Evolutionary conservation across 1,140 invertebrate species (phyloP), one percentile per base, ranked within the genome.

Genomic region (Nebria ingens): DNA sequence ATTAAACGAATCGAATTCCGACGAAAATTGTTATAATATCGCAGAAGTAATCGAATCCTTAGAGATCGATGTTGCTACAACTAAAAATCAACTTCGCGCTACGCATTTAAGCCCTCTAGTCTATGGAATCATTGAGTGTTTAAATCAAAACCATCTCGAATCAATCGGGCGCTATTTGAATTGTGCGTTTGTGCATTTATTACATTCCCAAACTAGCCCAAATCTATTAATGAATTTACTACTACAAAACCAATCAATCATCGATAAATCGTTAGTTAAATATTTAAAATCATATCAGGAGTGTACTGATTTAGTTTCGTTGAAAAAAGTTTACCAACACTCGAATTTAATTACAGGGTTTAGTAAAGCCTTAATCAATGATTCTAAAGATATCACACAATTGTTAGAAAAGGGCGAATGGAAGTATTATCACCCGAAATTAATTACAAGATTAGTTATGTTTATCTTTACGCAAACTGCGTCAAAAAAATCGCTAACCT

Each of bases 311-410:
- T 11, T 45, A 45, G 15, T 45, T 45, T 45, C 40, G 9, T 54
- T 72, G 4, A 58, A 59, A 23, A 66, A 63, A 49, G 59, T 72
- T 64, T 57, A 68, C 68, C 20, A 21, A 22, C 12, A 54, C 21
- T 25, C 22, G 54, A n/a, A n/a, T n/a, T n/a, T n/a, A 12, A 21
- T 61, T 22, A 50, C 23, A 54, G 59, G 59, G 57, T 40, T 62
- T 40, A 62, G 53, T 50, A 22, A 54, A 21, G 38, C 49, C 29
- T 61, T 75, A 21, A 63, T 73, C 45, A 64, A 63, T 19, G 64
- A 64, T 57, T 61, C 9, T 12, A 6, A 34, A 34, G 40, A 45
- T 11, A 12, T 45, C 3, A 45, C 6, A 45, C 40, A 11, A 17
- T 45, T 45, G 4, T 45, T 17, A 12, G 15, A 60, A 66, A 21